Evolutionary conservation across 1,140 invertebrate genomes (phyloP), one percentile per base, ranked within the genome.

Genomic region (Spodoptera frugiperda): DNA sequence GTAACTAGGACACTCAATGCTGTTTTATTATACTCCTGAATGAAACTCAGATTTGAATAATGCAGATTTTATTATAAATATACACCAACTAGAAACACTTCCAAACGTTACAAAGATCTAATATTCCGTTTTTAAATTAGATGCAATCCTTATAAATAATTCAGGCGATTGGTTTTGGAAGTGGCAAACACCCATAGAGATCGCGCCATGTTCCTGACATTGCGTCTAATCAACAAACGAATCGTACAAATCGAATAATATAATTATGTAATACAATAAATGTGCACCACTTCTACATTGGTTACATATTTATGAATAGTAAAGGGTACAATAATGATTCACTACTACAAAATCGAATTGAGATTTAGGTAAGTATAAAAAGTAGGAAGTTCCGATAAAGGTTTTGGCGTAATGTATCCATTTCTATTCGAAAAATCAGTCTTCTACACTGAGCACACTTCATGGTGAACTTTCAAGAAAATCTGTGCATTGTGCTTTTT

Each of bases 351-450:
- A 53, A 30, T 73, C 54, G 30, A 74, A 73, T 76, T 59, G 33
- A 78, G 67, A 54, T 63, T 11, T 78, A 46, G 54, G 55, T 77
- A 80, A 83, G 76, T 80, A 75, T 55, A 78, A 79, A 75, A 84
- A 79, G 61, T 74, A 73, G 76, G 65, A 76, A 78, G 55, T 61
- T 73, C 46, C 54, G 67, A 59, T 72, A 77, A 68, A 59, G 48
- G 72, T 86, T 61, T 89, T 87, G 85, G 84, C 84, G 80, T 81
- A 25, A 67, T 67, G 57, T 55, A 82, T 84, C 71, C 78, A 83
- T 78, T 81, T 86, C 80, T 91, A 88, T 85, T 89, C 80, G 86
- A 89, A 89, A 90, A 91, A 92, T 92, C 91, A 92, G 91, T 92
- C 91, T 92, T 93, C 87, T 87, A 88, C 79, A 76, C 87, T 91